phyloP scores from a whole-genome alignment of 2,797 vertebrate genomes.

The Microhierax caerulescens region DNA sequence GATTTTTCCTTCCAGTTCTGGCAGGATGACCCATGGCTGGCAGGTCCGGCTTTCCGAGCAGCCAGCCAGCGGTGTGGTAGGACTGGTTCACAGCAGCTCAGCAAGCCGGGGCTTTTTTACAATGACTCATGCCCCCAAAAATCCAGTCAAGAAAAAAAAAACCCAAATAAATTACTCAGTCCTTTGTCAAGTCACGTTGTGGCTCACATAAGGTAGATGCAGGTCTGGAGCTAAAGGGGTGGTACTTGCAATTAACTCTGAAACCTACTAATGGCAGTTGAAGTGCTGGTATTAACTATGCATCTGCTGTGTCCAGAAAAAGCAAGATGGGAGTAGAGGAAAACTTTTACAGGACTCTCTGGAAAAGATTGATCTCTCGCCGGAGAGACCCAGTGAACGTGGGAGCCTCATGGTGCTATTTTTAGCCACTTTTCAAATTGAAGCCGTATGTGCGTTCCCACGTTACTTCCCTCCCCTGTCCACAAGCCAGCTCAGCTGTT shows the following conservation, averaged over 20 bases:
- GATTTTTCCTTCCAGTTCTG: neutral
- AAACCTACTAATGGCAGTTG: neutral
- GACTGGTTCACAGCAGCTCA: neutral
- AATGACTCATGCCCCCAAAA: neutral
- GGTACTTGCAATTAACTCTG: neutral
- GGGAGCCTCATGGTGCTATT: constrained; percentile 41
- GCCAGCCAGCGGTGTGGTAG: rapidly evolving
- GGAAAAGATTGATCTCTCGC: neutral
- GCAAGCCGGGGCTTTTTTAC: neutral
- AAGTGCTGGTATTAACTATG: neutral
- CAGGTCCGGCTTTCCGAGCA: neutral
- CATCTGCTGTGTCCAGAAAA: neutral
- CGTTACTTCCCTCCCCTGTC: neutral
- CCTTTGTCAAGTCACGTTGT: neutral
- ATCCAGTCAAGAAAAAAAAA: neutral
- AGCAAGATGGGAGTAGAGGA: neutral
- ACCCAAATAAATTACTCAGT: neutral
- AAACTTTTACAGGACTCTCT: neutral
- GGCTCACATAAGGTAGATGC: neutral
- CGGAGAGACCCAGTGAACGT: neutral
- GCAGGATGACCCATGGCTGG: neutral
- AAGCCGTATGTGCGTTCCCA: constrained; percentile 20
- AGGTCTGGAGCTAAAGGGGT: neutral
- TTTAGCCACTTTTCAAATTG: constrained; percentile 24
- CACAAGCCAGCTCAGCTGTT: constrained; percentile 29